A percentile compares a stretch with the other conserved stretches of the same genome.
These are phyloP conservation scores for Drosophila dunni DNA, from an alignment of 1,140 invertebrate species.

Conservation along the genomic window DNA sequence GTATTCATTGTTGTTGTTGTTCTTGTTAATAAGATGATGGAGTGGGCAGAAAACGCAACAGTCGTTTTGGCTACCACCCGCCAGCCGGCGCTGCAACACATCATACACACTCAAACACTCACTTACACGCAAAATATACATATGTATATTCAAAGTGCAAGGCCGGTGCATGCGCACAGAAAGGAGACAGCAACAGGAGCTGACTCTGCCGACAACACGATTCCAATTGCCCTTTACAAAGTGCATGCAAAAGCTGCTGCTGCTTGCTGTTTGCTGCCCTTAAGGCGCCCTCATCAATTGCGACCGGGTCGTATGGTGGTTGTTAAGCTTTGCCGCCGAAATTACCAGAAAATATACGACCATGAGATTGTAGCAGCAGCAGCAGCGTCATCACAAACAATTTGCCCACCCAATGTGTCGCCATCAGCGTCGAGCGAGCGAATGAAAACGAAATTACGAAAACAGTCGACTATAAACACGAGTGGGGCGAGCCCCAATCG, in stretches of 20 bases:
- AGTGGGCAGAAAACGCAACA: conserved; percentile 60
- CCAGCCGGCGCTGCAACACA: conserved; percentile 42
- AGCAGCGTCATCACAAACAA: not conserved
- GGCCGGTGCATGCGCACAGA: conserved; percentile 74
- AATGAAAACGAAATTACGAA: conserved; percentile 72
- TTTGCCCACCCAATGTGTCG: conserved; percentile 7
- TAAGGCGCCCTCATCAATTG: conserved; percentile 32
- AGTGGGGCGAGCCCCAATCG: conserved; percentile 20
- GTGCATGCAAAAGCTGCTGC: conserved; percentile 46
- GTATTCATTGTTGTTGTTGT: conserved; percentile 4
- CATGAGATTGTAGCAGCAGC: conserved; percentile 31
- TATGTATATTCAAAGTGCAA: conserved; percentile 51
- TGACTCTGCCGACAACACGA: conserved; percentile 52
- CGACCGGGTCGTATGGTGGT: conserved; percentile 12
- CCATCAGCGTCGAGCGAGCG: conserved; percentile 24
- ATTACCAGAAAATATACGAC: conserved; percentile 55
- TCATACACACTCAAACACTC: conserved; percentile 1
- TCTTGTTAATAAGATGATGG: conserved; percentile 47
- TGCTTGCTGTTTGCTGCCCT: conserved; percentile 15
- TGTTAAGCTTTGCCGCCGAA: conserved; percentile 53
- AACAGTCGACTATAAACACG: conserved; percentile 37
- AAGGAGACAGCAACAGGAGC: conserved; percentile 68
- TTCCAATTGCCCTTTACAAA: conserved; percentile 69
- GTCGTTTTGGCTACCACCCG: conserved; percentile 55
- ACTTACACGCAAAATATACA: conserved; percentile 3